These are phyloP conservation scores for Leptopilina syphax DNA, from an alignment of 2,888 invertebrate genomes.

Conservation along the genomic window DNA sequence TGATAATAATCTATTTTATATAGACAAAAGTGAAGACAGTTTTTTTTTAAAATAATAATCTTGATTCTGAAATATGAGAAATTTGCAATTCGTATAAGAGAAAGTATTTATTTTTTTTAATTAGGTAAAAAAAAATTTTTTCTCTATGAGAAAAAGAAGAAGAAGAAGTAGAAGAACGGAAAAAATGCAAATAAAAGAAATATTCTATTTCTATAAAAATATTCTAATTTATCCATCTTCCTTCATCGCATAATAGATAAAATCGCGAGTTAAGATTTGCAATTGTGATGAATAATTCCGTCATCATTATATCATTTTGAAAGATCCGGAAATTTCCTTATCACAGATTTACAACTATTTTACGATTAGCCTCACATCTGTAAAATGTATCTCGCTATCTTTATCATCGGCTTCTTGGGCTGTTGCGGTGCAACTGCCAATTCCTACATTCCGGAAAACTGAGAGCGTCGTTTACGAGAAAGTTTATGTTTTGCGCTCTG, in stretches of 20 bases:
- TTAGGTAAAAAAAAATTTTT: background rate
- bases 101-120: conserved; percentile 6
- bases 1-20: background rate
- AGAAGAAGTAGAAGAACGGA: background rate
- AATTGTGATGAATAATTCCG: conserved; percentile 7
- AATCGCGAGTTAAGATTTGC: conserved; percentile 1
- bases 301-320: conserved; percentile 14
- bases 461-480: conserved; percentile 38
- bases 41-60: too few relatives aligned
- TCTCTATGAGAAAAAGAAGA: background rate
- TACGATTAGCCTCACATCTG: conserved; percentile 31
- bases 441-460: conserved; percentile 29
- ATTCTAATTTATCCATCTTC: conserved; percentile 30
- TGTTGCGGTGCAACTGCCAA: conserved; percentile 38
- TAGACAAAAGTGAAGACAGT: too few relatives aligned
- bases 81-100: conserved; percentile 10
- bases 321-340: conserved; percentile 32
- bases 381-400: conserved; percentile 38
- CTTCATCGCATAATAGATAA: background rate
- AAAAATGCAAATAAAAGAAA: background rate
- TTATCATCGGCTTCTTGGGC: conserved; percentile 38
- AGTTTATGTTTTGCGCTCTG: conserved; percentile 40
- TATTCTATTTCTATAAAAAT: background rate
- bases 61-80: background rate
- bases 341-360: conserved; percentile 35